Conservation (phyloP, 2,888 invertebrate species). For the Lathronympha strigana region DNA sequence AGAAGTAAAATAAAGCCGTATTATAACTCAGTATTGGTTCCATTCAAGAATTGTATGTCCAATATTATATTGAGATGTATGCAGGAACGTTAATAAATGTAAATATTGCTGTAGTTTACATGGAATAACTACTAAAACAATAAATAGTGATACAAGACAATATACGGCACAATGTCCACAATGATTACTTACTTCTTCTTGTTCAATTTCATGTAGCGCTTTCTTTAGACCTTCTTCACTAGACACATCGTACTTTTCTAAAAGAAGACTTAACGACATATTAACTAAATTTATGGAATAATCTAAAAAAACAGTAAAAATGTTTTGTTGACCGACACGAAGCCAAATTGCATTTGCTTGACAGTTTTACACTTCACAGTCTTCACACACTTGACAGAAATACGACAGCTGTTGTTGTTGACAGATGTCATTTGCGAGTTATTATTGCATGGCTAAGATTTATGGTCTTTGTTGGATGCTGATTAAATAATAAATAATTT, state of each 20-base stretch:
- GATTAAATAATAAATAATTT: neutral
- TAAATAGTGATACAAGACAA: neutral
- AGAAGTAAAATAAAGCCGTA: no score
- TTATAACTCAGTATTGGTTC: no score
- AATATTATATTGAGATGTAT: no score
- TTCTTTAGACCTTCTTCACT: constrained; percentile 84
- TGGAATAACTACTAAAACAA: neutral
- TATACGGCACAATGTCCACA: neutral
- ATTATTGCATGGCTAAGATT: constrained; percentile 11
- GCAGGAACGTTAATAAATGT: neutral
- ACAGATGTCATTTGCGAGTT: constrained; percentile 14
- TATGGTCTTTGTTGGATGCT: neutral
- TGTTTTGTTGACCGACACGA: constrained; percentile 36
- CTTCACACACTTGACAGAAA: constrained; percentile 18
- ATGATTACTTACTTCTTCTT: constrained; percentile 79
- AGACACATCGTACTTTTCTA: constrained; percentile 79
- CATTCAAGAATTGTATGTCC: no score
- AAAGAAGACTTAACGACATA: constrained; percentile 68
- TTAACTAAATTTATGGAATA: constrained; percentile 17
- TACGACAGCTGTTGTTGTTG: constrained; percentile 25
- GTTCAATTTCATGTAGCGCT: constrained; percentile 82
- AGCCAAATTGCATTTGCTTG: constrained; percentile 1
- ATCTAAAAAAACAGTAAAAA: constrained; percentile 21
- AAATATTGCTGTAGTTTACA: neutral
- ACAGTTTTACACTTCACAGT: no score